Conservation (phyloP, 2,113 vertebrate genomes). For the Scomber colias region DNA sequence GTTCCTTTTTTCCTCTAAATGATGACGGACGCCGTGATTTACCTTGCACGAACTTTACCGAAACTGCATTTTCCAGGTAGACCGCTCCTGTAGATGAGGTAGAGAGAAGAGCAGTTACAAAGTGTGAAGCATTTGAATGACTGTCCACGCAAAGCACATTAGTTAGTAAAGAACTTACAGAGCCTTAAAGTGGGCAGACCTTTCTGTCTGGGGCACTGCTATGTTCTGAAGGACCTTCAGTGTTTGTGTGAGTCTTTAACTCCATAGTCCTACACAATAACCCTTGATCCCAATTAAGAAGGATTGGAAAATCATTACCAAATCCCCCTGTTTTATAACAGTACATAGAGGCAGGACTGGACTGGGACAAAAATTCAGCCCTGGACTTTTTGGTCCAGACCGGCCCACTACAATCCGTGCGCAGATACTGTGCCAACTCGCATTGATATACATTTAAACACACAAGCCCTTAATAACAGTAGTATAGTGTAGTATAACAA, state of each 20-base stretch:
- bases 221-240: conserved; percentile 28
- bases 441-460: no score
- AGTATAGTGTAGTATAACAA: no score
- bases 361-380: no score
- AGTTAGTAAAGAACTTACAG: neutral
- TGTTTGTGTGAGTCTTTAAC: conserved; percentile 43
- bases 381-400: no score
- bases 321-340: conserved; percentile 68
- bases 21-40: conserved; percentile 14
- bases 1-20: conserved; percentile 52
- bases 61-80: conserved; percentile 43
- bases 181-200: conserved; percentile 24
- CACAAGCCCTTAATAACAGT: no score
- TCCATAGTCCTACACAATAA: conserved; percentile 40
- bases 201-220: conserved; percentile 15
- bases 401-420: no score
- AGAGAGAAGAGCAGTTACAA: conserved; percentile 40
- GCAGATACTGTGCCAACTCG: no score
- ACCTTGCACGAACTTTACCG: conserved; percentile 45
- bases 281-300: conserved; percentile 73
- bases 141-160: conserved; percentile 42
- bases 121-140: conserved; percentile 36
- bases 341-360: neutral
- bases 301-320: conserved; percentile 68
- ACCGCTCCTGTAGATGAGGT: conserved; percentile 43